Evolutionary conservation across 2,888 invertebrate genomes (phyloP).

Genomic region (Endomychus coccineus): DNA sequence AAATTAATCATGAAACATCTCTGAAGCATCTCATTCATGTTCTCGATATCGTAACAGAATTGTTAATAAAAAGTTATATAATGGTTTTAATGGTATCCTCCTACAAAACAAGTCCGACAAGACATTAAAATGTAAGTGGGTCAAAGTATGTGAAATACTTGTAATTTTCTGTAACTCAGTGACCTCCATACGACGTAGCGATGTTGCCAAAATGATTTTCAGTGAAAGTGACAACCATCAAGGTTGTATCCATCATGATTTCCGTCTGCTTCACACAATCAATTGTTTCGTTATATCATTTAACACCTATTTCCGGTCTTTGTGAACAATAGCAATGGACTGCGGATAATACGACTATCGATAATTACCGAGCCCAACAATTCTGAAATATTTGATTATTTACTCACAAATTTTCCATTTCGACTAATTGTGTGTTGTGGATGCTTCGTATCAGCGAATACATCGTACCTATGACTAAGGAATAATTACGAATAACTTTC

Average conservation of each 20-base stretch:
- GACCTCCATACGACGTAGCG: constrained; percentile 27
- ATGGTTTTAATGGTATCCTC: background rate
- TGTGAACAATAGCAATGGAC: constrained; percentile 10
- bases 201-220: constrained; percentile 28
- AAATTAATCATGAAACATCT: too few relatives aligned
- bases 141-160: constrained; percentile 27
- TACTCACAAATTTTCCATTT: too few relatives aligned
- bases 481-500: too few relatives aligned
- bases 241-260: constrained; percentile 31
- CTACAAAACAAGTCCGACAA: constrained; percentile 7
- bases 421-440: too few relatives aligned
- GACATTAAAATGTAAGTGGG: constrained; percentile 25
- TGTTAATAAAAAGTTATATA: too few relatives aligned
- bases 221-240: constrained; percentile 30
- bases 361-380: too few relatives aligned
- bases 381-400: too few relatives aligned
- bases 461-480: too few relatives aligned
- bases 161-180: constrained; percentile 23
- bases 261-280: constrained; percentile 28
- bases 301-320: constrained; percentile 28
- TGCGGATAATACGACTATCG: too few relatives aligned
- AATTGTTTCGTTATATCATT: constrained; percentile 31
- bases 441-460: too few relatives aligned
- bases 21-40: too few relatives aligned
- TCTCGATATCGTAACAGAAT: too few relatives aligned